Evolutionary conservation across 2,797 vertebrate species (phyloP), one percentile per base, ranked within the genome.

Genomic region (Bradypus variegatus): DNA sequence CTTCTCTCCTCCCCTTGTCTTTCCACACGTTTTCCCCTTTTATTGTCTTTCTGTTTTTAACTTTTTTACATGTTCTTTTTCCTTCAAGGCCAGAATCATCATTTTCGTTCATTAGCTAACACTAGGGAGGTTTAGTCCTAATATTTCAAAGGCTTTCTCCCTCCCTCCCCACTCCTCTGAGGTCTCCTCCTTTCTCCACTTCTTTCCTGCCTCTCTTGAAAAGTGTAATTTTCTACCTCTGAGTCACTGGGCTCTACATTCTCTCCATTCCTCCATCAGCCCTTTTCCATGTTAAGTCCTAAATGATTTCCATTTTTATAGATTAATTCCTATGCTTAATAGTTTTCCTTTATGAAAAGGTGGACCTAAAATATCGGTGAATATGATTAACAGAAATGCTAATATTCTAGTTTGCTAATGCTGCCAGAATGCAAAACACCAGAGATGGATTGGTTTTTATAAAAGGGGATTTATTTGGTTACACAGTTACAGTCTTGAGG

Each of bases 311-410:
- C 72, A 12, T 86, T 90, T 50, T 89, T 50, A 76, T 69, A 27
- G 5, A 9, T 90, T 64, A 65, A 55, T 79, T 86, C 41, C 23
- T 67, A 2, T 60, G 77, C 11, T 70, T 67, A 88, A n/a, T 29
- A 67, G 23, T 55, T 90, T 67, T 88, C 38, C 69, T 91, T 93
- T 93, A 41, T 90, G 75, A 86, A 70, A 88, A 38, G 80, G 76
- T 41, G 41, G 75, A 87, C 53, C 48, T 48, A 29, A 93, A 89
- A 33, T 75, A 36, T 41, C n/a, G 33, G 0, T 78, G 38, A 23
- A 12, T 27, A 55, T 55, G 15, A 64, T 69, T 58, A 23, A 48
- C 75, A 58, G 38, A 48, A 82, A 31, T 55, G 53, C 13, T 4
- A 58, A n/a, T n/a, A n/a, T n/a, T n/a, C n/a, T n/a, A n/a, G n/a